Conservation (phyloP, 2,113 vertebrate genomes). For the Dipodomys spectabilis region DNA sequence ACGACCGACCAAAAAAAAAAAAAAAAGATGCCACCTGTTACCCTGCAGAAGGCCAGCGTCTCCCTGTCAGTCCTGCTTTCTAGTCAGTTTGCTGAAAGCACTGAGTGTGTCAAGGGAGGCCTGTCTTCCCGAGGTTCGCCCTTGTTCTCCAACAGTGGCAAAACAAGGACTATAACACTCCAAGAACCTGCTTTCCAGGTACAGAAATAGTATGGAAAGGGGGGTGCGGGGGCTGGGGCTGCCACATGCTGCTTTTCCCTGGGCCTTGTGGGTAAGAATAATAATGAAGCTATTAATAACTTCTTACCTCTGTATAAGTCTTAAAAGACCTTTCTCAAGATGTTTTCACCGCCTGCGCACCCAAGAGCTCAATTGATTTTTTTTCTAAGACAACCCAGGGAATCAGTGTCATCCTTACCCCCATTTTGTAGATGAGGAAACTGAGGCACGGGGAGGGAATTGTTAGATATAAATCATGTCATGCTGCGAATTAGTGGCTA, state of each 20-base stretch:
- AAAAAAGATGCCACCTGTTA: not conserved
- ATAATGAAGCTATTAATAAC: constrained; percentile 80
- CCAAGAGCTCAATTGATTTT: constrained; percentile 70
- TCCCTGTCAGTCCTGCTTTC: not conserved
- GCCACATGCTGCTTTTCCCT: constrained; percentile 69
- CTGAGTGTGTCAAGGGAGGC: not conserved
- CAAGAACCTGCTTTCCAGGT: constrained; percentile 82
- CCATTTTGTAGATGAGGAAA: constrained; percentile 52
- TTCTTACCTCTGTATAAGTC: constrained; percentile 75
- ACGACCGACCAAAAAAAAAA: too few species aligned
- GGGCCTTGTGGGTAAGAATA: constrained; percentile 82
- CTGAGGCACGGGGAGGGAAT: constrained; percentile 20
- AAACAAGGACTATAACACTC: constrained; percentile 39
- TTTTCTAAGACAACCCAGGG: constrained; percentile 44
- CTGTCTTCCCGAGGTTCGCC: not conserved
- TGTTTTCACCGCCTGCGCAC: constrained; percentile 65
- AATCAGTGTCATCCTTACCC: not conserved
- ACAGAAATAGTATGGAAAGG: constrained; percentile 79
- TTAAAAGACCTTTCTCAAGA: constrained; percentile 75
- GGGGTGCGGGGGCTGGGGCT: constrained; percentile 76
- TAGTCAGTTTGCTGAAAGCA: not conserved
- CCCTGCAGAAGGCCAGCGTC: not conserved
- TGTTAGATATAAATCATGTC: not conserved
- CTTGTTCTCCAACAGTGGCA: constrained; percentile 16
- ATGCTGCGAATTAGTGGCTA: not conserved